phyloP scores from a whole-genome alignment of 1,140 invertebrate species.

The Zaprionus camerounensis region DNA sequence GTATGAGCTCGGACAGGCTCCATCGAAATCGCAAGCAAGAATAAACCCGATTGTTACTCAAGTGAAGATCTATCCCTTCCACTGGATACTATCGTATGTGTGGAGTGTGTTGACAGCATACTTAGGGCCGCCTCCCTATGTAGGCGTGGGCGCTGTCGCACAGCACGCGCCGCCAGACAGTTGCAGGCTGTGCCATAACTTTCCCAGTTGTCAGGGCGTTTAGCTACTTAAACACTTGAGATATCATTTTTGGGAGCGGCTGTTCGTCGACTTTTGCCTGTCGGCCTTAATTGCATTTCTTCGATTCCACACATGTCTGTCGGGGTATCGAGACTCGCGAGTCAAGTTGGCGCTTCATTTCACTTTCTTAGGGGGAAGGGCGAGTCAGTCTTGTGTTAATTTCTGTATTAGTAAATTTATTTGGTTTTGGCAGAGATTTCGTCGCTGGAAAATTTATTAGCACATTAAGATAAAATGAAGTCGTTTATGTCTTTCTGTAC shows the following conservation, averaged over 20 bases:
- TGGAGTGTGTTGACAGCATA: constrained; percentile 67
- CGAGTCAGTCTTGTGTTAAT: constrained; percentile 51
- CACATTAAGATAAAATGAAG: constrained; percentile 83
- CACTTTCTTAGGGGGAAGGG: constrained; percentile 31
- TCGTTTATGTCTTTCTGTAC: constrained; percentile 67
- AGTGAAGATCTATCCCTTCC: constrained; percentile 49
- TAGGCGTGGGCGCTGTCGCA: constrained; percentile 39
- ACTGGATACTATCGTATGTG: constrained; percentile 7
- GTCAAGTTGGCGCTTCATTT: constrained; percentile 76
- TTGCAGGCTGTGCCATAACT: constrained; percentile 74
- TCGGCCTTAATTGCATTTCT: constrained; percentile 74
- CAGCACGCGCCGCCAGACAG: constrained; percentile 68
- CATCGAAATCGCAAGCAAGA: constrained; percentile 53
- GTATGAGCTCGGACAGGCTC: constrained; percentile 22
- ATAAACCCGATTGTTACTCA: constrained; percentile 51
- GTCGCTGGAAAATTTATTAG: constrained; percentile 77
- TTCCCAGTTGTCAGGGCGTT: constrained; percentile 71
- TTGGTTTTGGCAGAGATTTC: constrained; percentile 81
- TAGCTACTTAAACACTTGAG: constrained; percentile 81
- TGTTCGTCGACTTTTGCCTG: neutral
- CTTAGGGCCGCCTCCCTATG: constrained; percentile 41
- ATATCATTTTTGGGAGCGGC: constrained; percentile 52
- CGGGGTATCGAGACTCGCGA: neutral
- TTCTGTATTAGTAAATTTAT: constrained; percentile 81
- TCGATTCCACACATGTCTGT: constrained; percentile 73